A percentile compares a stretch with the other conserved stretches of the same genome.
Conservation (phyloP, 2,797 vertebrate species). For the Denticeps clupeoides region DNA sequence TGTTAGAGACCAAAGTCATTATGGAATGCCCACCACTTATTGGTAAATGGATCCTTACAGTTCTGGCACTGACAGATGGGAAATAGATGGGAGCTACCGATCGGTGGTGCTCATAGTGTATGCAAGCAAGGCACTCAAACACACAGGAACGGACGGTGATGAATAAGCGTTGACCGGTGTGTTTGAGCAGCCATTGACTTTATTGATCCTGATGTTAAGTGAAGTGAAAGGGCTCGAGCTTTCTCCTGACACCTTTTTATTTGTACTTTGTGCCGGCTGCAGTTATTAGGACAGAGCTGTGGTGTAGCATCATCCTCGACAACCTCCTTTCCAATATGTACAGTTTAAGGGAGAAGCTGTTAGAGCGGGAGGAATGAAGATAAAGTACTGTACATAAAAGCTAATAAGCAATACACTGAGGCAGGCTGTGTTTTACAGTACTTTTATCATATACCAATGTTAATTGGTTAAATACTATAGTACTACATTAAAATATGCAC, state of each 20-base stretch:
- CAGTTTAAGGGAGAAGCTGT: too few relatives aligned
- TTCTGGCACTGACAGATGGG: constrained; percentile 1
- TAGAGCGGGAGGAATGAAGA: too few relatives aligned
- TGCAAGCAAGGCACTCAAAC: constrained; percentile 2
- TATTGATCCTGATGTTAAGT: background rate
- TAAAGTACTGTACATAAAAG: too few relatives aligned
- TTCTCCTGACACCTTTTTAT: constrained; percentile 1
- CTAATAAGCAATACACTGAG: too few relatives aligned
- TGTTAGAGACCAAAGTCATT: background rate
- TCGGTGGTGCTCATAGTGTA: constrained; percentile 2
- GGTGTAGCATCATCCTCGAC: too few relatives aligned
- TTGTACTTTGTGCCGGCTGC: constrained; percentile 1
- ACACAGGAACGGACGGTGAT: background rate
- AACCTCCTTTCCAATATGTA: too few relatives aligned
- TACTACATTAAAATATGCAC: too few relatives aligned
- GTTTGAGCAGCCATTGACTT: background rate
- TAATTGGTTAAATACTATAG: too few relatives aligned
- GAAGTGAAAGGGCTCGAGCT: background rate
- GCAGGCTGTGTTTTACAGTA: too few relatives aligned
- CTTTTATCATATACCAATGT: too few relatives aligned
- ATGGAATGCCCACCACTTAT: constrained; percentile 1
- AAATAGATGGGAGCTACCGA: background rate
- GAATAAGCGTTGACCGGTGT: background rate
- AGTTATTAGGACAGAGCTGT: background rate
- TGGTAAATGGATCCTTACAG: background rate